Evolutionary conservation across 2,888 invertebrate genomes (phyloP).

Genomic region (Nephrocerus scutellatus): DNA sequence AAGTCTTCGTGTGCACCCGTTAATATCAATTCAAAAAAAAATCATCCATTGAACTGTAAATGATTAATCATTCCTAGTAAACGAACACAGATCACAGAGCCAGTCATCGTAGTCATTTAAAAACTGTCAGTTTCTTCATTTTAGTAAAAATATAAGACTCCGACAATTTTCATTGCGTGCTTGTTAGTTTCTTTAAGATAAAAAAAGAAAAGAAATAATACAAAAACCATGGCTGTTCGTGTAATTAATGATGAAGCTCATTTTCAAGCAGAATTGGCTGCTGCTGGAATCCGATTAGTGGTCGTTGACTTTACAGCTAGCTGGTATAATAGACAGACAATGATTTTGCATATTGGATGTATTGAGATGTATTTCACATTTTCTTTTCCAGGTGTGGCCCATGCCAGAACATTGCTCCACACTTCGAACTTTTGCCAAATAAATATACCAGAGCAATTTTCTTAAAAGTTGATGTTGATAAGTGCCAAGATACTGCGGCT

Average conservation of each 20-base stretch:
- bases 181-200: not conserved
- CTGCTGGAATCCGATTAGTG: constrained; percentile 79
- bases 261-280: constrained; percentile 76
- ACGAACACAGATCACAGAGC: too few species aligned
- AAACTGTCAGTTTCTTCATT: not conserved
- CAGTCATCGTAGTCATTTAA: constrained; percentile 9
- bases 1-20: too few species aligned
- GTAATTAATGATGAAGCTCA: constrained; percentile 54
- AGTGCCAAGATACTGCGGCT: constrained; percentile 81
- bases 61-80: too few species aligned
- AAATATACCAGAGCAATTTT: constrained; percentile 87
- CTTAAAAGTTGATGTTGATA: constrained; percentile 84
- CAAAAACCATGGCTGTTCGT: constrained; percentile 41
- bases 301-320: constrained; percentile 92
- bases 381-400: constrained; percentile 79
- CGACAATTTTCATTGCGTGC: not conserved
- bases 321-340: constrained; percentile 60
- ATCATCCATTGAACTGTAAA: too few species aligned
- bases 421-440: constrained; percentile 79
- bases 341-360: not conserved
- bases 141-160: not conserved
- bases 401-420: constrained; percentile 88
- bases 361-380: not conserved
- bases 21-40: too few species aligned
- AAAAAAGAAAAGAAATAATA: constrained; percentile 7